Percentiles rank a stretch among this genome's conserved stretches.
Conservation (phyloP, 30 jellyfish, hydroid and myxozoan genomes). For the Sanderia malayensis region DNA sequence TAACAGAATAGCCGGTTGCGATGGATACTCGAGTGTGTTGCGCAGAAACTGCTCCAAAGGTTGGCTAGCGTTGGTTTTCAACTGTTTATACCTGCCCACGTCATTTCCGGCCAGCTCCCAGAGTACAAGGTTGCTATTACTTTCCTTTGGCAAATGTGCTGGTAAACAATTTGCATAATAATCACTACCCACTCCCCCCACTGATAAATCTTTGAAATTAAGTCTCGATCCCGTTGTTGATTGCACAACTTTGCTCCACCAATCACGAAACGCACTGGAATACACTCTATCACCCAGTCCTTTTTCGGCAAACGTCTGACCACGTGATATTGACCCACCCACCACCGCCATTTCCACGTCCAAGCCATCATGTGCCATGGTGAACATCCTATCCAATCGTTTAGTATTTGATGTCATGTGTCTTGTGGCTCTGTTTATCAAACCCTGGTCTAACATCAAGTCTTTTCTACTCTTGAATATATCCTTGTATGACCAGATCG, state of each 20-base stretch:
- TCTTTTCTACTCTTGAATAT: constrained; percentile 38
- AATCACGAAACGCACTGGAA: constrained; percentile 55
- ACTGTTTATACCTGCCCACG: constrained; percentile 33
- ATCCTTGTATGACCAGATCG: constrained; percentile 64
- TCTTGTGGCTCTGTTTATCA: constrained; percentile 57
- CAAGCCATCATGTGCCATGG: constrained; percentile 49
- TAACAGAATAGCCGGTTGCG: constrained; percentile 58
- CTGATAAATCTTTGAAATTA: constrained; percentile 45
- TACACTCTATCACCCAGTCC: constrained; percentile 65
- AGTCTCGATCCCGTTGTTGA: constrained; percentile 60
- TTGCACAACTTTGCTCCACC: constrained; percentile 70
- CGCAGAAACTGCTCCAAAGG: constrained; percentile 70
- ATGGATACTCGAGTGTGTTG: constrained; percentile 54
- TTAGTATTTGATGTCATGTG: constrained; percentile 19
- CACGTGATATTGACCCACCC: constrained; percentile 76
- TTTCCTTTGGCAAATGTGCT: constrained; percentile 58
- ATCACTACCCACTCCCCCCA: constrained; percentile 74
- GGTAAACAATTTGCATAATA: constrained; percentile 66
- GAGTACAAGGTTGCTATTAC: constrained; percentile 48
- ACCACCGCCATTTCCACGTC: constrained; percentile 58
- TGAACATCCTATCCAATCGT: constrained; percentile 35
- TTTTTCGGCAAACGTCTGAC: constrained; percentile 61
- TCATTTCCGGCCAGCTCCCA: constrained; percentile 82
- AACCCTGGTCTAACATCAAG: constrained; percentile 74
- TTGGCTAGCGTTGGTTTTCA: constrained; percentile 23